These are phyloP conservation scores for Rhea pennata DNA, from an alignment of 2,113 vertebrate genomes.

Conservation along the genomic window DNA sequence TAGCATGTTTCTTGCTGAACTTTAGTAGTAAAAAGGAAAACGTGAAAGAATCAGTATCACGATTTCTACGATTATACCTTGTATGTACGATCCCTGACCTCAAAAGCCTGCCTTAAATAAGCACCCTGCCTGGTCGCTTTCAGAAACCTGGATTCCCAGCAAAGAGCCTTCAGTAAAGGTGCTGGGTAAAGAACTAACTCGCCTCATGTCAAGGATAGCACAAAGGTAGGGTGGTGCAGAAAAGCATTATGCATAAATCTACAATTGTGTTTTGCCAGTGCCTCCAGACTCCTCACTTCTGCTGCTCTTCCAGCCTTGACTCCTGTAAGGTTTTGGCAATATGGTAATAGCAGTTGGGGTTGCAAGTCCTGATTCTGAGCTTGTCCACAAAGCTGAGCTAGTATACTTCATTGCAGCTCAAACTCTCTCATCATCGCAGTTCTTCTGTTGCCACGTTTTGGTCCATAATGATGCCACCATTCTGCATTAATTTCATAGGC, in stretches of 20 bases:
- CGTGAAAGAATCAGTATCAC: not conserved
- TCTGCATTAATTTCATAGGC: fast-evolving
- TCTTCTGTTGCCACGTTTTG: fast-evolving
- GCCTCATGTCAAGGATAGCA: not conserved
- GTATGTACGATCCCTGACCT: fast-evolving
- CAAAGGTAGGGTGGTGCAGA: not conserved
- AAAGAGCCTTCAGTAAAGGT: not conserved
- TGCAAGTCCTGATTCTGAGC: not conserved
- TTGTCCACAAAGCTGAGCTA: not conserved
- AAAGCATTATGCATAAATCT: fast-evolving
- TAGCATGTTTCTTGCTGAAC: not conserved
- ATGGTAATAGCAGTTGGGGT: fast-evolving
- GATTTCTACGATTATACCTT: fast-evolving
- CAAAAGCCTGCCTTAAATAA: fast-evolving
- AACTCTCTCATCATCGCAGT: fast-evolving
- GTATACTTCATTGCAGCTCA: not conserved
- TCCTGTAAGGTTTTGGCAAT: fast-evolving
- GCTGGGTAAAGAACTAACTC: not conserved
- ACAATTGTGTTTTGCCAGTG: fast-evolving
- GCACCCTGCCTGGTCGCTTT: fast-evolving
- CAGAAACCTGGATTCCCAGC: not conserved
- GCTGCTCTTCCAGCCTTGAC: fast-evolving
- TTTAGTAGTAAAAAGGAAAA: not conserved
- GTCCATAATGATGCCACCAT: fast-evolving
- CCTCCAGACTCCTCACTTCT: not conserved